These are phyloP conservation scores for Desmodus rotundus DNA, from an alignment of 2,113 vertebrate species.

Conservation along the genomic window DNA sequence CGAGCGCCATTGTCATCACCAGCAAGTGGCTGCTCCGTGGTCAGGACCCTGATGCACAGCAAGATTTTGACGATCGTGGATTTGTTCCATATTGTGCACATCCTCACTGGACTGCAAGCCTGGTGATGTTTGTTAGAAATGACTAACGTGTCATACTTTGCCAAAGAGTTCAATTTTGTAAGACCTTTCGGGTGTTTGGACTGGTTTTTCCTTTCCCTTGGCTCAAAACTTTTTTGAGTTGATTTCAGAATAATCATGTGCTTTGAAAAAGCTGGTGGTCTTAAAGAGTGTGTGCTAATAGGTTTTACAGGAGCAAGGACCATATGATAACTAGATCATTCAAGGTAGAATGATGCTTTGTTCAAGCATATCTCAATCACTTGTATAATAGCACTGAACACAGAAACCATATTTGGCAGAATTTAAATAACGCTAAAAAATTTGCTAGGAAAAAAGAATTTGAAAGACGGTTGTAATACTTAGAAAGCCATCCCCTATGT, in stretches of 20 bases:
- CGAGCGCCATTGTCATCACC: background rate
- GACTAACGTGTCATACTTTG: background rate
- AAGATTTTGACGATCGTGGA: background rate
- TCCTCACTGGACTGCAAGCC: background rate
- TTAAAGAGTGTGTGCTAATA: background rate
- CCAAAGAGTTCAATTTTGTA: background rate
- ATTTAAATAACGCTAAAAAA: background rate
- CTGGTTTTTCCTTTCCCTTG: background rate
- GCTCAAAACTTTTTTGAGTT: background rate
- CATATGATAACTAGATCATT: background rate
- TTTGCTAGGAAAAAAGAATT: background rate
- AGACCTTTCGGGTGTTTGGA: background rate
- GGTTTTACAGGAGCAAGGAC: background rate
- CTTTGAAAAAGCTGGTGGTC: background rate
- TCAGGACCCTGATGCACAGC: background rate
- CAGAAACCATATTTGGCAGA: background rate
- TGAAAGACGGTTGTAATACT: background rate
- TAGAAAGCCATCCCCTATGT: background rate
- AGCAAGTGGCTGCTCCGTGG: background rate
- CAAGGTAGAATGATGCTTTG: background rate
- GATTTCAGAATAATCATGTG: background rate
- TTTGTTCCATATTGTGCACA: background rate
- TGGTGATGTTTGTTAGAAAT: background rate
- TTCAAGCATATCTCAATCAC: background rate
- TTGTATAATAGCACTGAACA: background rate